Base-by-base conservation (phyloP, 2,113 vertebrate species). In the Passer montanus region DNA sequence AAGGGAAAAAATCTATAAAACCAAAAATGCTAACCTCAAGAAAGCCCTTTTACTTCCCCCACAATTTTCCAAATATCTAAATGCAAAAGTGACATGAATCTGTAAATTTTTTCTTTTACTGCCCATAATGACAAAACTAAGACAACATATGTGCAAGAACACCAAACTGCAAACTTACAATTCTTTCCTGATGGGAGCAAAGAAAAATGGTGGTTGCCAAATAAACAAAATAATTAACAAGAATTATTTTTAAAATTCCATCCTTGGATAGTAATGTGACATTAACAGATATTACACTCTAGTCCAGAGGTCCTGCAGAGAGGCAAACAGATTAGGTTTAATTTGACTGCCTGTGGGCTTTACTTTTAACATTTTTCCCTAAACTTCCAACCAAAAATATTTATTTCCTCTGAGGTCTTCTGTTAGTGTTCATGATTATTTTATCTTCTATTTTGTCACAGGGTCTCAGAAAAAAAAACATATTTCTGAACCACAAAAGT, bases 31-130 rank as follows among this genome's bases (percentile, higher is more conserved):
- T 69, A 19, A 58, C 14, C 23, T 58, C 28, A 28, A 49, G 41
- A 41, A 80, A 82, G 4, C 2, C 10, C 16, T 46, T 8, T 1
- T 9, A 1, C 3, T 7, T 3, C 9, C 7, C 3, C 2, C 3
- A 33, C 8, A 23, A 18, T n/a, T 72, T 67, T 90, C 41, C 26
- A 70, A 77, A 66, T 63, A 56, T 37, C 6, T 47, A 78, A 73
- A 87, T 77, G 8, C 2, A 91, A 82, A 84, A 55, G 27, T 12
- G 13, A 81, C 7, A 5, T 67, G 50, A 94, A 78, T 28, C 10
- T 72, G 23, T 11, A 81, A 67, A 66, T 27, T 30, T 82, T 41
- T 52, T 8, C 7, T 63, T 75, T 81, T 78, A 58, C 6, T 63
- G n/a, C 28, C 16, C 60, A 27, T 47, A 87, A 43, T 1, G 0